Base-by-base conservation (phyloP, 2,113 vertebrate species). In the Tonatia bakeri region DNA sequence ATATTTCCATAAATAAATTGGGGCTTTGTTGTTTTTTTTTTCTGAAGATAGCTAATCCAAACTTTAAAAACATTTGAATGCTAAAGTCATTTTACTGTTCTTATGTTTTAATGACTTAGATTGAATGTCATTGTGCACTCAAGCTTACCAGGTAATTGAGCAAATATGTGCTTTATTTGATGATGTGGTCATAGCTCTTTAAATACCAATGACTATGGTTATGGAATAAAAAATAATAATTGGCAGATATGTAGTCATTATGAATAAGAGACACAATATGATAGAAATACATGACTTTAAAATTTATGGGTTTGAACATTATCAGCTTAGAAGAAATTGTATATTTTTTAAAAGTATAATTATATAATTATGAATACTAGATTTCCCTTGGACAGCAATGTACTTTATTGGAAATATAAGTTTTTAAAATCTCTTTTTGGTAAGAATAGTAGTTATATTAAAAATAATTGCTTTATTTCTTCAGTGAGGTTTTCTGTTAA, bases 1-100 rank as follows among this genome's bases (percentile, higher is more conserved):
- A 50, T 77, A 96, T 95, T 97, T 96, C 81, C 94, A 95, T 95
- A 97, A 96, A 77, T 85, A 97, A 96, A 94, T 93, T 67, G 52
- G 33, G 12, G 47, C 36, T 76, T 91, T 90, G 26, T 65, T 59
- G 22, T 90, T 65, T 90, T 70, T 70, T 22, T 90, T 80, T 43
- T 65, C 24, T 24, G 24, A 91, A 90, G 61, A 73, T 36, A 70
- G 76, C 24, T 82, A 91, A 96, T 87, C 69, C 73, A 92, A 92
- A 85, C 33, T 90, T 92, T 61, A 94, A 95, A 96, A 90, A 81
- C 17, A 76, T 81, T 77, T 94, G 70, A 91, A 73, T 90, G 36
- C 94, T 77, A 13, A 14, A 76, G 77, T 77, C 84, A 43, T 50
- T 87, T 85, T 80, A 59, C 15, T 64, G 56, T 94, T 82, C 56